Evolutionary conservation across 1,140 invertebrate species (phyloP), one percentile per base, ranked within the genome.

Genomic region (Bactericera cockerelli): DNA sequence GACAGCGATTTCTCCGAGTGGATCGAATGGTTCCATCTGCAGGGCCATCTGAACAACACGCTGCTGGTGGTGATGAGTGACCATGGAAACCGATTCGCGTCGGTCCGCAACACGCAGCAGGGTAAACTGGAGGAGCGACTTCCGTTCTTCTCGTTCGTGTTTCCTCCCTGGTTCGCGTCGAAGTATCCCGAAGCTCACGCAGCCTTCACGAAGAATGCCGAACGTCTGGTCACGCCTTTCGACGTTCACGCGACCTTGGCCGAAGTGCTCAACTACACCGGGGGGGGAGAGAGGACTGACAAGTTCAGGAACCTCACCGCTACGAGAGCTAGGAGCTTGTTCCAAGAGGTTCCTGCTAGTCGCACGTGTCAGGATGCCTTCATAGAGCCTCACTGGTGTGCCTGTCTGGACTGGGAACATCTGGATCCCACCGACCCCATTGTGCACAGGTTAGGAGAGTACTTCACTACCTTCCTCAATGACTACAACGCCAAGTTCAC

Each of bases 311-410:
- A n/a, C n/a, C n/a, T n/a, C n/a, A n/a, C n/a, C n/a, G n/a, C n/a
- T n/a, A n/a, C n/a, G n/a, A n/a, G n/a, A n/a, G n/a, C n/a, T n/a
- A n/a, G n/a, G n/a, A n/a, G n/a, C n/a, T n/a, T n/a, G n/a, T n/a
- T n/a, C n/a, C n/a, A n/a, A n/a, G n/a, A 82, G 77, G 79, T 89
- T 64, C 82, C 86, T 16, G 63, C 70, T 19, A 77, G 81, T 49
- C 75, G 91, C 53, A 87, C 84, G 2, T 95, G 92, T 69, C 75
- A 78, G n/a, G 81, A 92, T 70, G 92, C 92, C 2, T 87, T 81
- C 26, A 89, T 96, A 56, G 87, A 91, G 67, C 83, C 90, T 0
- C 93, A 96, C 71, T 97, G 93, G 93, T 97, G 93, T 67, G 84
- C 89, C 16, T 97, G 93, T 67, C 73, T 94, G 2, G 77, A 79